Evolutionary conservation across 2,113 vertebrate species (phyloP), one percentile per base, ranked within the genome.

Genomic region (Dolichallabes microphthalmus): DNA sequence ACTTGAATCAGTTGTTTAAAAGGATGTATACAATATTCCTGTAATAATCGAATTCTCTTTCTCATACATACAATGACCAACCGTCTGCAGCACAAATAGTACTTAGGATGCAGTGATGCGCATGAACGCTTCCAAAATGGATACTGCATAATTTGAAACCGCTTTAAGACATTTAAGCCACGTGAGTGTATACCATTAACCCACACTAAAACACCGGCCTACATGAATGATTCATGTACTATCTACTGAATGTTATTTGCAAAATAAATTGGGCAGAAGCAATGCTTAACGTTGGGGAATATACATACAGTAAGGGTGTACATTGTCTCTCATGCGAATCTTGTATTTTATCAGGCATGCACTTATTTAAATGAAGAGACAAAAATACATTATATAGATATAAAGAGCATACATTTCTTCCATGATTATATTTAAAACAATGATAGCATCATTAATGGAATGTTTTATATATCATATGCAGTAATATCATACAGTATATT

Each of bases 181-280:
- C 82, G 73, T 73, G 75, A 73, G 87, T 87, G 87, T 87, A 87
- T 84, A 81, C 61, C 80, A 85, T 85, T 87, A 86, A 85, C 87
- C 84, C 78, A 85, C 69, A 89, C 64, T 85, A 73, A 79, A 82
- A 90, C 87, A 89, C 77, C 35, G 32, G 53, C 80, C 63, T 27
- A 61, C 76, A 91, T 88, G 77, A 89, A 91, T 87, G 87, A 87
- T 91, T 89, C 77, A 91, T 86, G 80, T 68, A 50, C 73, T 32
- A 76, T 52, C 76, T 78, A 78, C 68, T 77, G 66, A 86, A 22
- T 61, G 30, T 87, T 79, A 88, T 90, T 89, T 87, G 83, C 86
- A 75, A 75, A 50, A 80, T 66, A 89, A 88, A 88, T 88, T 89
- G 82, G 66, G 81, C 85, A 82, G 88, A 87, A 88, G 68, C 50